Conservation (phyloP, 2,797 vertebrate genomes). For the Apogon talboti region DNA sequence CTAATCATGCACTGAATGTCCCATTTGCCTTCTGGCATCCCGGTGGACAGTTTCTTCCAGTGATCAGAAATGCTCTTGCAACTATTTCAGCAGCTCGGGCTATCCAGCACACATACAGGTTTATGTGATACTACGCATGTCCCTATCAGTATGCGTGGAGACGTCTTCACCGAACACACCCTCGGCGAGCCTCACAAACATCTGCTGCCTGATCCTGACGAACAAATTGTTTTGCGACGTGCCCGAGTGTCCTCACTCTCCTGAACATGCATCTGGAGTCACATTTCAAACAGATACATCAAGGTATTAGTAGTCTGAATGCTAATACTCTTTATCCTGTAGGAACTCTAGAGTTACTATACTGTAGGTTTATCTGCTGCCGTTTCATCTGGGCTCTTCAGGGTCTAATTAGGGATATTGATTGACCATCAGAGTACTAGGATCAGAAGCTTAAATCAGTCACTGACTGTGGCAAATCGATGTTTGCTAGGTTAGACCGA, state of each 20-base stretch:
- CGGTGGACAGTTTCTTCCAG: slow-evolving; percentile 46
- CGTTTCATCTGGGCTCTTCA: slow-evolving; percentile 31
- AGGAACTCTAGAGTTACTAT: slow-evolving; percentile 10
- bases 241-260: slow-evolving; percentile 32
- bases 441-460: slow-evolving; percentile 52
- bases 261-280: slow-evolving; percentile 14
- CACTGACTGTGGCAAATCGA: slow-evolving; percentile 45
- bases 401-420: slow-evolving; percentile 58
- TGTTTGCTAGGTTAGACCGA: slow-evolving; percentile 33
- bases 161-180: slow-evolving; percentile 55
- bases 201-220: slow-evolving; percentile 30
- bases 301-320: not conserved
- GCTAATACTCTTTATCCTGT: slow-evolving; percentile 23
- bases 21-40: slow-evolving; percentile 53
- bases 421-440: slow-evolving; percentile 28
- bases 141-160: slow-evolving; percentile 20
- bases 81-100: slow-evolving; percentile 52
- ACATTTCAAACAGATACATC: slow-evolving; percentile 23
- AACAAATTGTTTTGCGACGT: slow-evolving; percentile 30
- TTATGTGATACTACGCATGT: slow-evolving; percentile 30
- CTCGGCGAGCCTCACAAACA: slow-evolving; percentile 44
- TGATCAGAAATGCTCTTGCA: slow-evolving; percentile 50
- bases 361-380: not conserved
- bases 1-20: slow-evolving; percentile 52
- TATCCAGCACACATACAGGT: slow-evolving; percentile 8